Evolutionary conservation across 1,140 invertebrate species (phyloP), one percentile per base, ranked within the genome.

Genomic region (Temnothorax nylanderi): DNA sequence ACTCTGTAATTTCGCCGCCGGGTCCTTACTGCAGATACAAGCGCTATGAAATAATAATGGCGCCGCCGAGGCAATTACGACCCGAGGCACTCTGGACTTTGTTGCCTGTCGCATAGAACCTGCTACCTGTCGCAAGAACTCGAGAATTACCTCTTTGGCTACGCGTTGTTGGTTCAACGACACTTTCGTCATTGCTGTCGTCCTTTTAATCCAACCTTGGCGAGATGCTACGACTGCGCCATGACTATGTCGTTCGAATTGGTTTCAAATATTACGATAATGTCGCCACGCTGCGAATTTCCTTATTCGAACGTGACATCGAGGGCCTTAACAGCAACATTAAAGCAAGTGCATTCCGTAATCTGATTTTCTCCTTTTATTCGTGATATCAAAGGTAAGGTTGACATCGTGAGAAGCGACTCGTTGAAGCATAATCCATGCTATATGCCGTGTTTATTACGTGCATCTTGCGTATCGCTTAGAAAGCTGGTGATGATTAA

Each of bases 11-110:
- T 69, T 88, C 49, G 41, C 32, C 47, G 49, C 18, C 26, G 13
- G 64, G 64, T 60, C 54, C 62, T 54, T 54, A 71, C 37, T 21
- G 16, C 54, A 13, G 65, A 58, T 47, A 32, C 37, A 49, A 47
- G 34, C 32, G 60, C 58, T 49, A 34, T 34, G 69, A 58, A 69
- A 78, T 60, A 88, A 87, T 64, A 74, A 87, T 81, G 82, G 47
- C 56, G 80, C 60, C 75, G 44, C 47, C 41, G 60, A 26, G 62
- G 84, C 54, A 87, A 89, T 89, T 89, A 89, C 54, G 64, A 37
- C 71, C 65, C 58, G 67, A 77, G 56, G 34, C 26, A 1, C 71
- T 32, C 60, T 64, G 34, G 44, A 72, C 34, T 87, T 87, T 89
- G 72, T 72, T 82, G 49, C n/a, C 21, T 18, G 44, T 51, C 60